Percentiles rank a stretch among this genome's conserved stretches.
phyloP scores from a whole-genome alignment of 2,113 vertebrate genomes.

The Okapia johnstoni region DNA sequence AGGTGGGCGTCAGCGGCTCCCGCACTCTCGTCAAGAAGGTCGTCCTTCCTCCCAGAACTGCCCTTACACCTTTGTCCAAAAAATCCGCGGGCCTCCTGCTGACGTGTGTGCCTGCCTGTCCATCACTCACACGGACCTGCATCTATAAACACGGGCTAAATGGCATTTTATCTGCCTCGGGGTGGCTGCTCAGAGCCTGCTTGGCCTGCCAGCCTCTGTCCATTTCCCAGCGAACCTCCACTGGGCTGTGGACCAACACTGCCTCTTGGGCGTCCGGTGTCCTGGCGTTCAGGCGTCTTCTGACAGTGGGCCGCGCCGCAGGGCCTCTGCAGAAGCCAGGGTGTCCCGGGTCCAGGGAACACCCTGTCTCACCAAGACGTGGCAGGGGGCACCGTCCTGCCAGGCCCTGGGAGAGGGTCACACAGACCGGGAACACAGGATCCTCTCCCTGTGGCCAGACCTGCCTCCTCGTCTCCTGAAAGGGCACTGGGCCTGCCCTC shows the following conservation, averaged over 20 bases:
- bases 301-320: not conserved
- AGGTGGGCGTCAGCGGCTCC: not conserved
- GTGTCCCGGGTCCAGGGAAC: fast-evolving
- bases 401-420: not conserved
- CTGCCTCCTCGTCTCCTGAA: not conserved
- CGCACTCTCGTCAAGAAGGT: fast-evolving
- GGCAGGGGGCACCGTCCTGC: not conserved
- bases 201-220: not conserved
- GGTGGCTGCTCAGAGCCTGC: too few species aligned
- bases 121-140: not conserved
- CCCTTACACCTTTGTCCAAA: not conserved
- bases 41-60: not conserved
- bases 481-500: not conserved
- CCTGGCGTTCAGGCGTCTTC: not conserved
- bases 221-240: not conserved
- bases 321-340: not conserved
- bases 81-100: not conserved
- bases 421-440: not conserved
- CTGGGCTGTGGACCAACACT: not conserved
- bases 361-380: not conserved
- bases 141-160: fast-evolving
- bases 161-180: not conserved
- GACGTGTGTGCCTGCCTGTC: not conserved
- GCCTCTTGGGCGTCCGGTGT: not conserved
- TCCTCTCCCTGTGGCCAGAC: not conserved